Base-by-base conservation (phyloP, 2,888 invertebrate genomes). In the Thumatha senex region DNA sequence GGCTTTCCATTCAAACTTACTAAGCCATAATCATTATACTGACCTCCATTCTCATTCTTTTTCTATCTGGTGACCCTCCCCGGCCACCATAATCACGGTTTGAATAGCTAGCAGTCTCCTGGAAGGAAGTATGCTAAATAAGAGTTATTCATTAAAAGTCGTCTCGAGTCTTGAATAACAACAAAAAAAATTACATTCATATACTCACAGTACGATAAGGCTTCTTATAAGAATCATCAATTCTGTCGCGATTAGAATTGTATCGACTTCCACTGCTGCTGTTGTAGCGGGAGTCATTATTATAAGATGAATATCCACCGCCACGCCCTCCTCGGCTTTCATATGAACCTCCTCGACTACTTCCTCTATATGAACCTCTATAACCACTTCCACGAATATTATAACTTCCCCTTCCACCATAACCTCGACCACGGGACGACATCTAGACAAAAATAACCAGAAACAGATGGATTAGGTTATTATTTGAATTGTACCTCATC, bases 41-140 rank as follows among this genome's bases (percentile, higher is more conserved):
- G 69, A 94, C 94, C 92, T 94, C 94, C 66, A 93, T 87, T 72
- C 94, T 92, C 83, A 93, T 90, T 77, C 94, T 86, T 79, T 94
- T 94, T 51, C 94, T 88, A 42, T 94, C 94, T 41, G 94, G 94
- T 47, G 94, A 94, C 57, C 93, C 91, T 59, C 93, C 88, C 57
- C 93, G 87, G 55, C 89, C 84, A 62, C 91, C 90, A 78, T 92
- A 92, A 51, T 93, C 93, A 57, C 93, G 86, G 61, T 82, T 89
- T 46, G 92, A 88, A 75, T 92, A 92, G 63, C 85, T 88, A 67
- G 89, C 86, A 55, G 91, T 83, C 60, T 92, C 92, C 92, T 92
- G 39, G 69, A 51, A 80, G 70, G 44, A 12, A 29, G 39, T 4
- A 24, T n/a, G 33, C 40, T 33, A 11, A 12, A 8, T 10, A 8